These are phyloP conservation scores for Parazoanthus atlanticus DNA, from an alignment of 92 coral and sea anemone species.

Conservation along the genomic window DNA sequence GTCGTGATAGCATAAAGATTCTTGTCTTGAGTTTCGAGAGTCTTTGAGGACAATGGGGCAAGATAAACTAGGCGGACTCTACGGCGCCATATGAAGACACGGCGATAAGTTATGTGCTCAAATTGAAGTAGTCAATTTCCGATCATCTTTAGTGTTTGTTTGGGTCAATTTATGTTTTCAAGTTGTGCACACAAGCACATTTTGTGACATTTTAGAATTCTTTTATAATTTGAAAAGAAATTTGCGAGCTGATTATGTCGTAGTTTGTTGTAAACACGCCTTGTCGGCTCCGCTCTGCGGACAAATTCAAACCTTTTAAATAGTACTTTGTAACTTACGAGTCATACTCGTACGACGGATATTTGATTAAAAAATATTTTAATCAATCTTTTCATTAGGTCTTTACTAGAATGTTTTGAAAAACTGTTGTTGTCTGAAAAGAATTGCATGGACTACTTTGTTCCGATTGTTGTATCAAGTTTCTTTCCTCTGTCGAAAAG, in stretches of 20 bases:
- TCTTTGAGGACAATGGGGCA: constrained; percentile 21
- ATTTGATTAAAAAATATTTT: not conserved
- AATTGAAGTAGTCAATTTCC: constrained; percentile 41
- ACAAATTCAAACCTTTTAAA: not conserved
- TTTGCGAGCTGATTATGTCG: not conserved
- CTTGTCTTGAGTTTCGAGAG: constrained; percentile 41
- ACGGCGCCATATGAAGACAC: constrained; percentile 28
- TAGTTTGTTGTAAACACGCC: not conserved
- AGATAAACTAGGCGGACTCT: constrained; percentile 31
- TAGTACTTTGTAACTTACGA: not conserved
- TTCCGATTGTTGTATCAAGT: constrained; percentile 38
- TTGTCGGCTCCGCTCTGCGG: not conserved
- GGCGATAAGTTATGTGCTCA: constrained; percentile 40
- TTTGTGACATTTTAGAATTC: constrained; percentile 30
- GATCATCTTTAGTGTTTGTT: constrained; percentile 39
- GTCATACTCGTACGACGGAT: not conserved
- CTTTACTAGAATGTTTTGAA: not conserved
- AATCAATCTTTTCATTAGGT: not conserved
- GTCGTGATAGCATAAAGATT: constrained; percentile 38
- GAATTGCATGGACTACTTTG: not conserved
- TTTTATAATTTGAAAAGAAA: not conserved
- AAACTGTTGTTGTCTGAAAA: not conserved
- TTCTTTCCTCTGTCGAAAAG: constrained; percentile 20
- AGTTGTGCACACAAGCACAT: constrained; percentile 31
- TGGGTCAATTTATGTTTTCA: constrained; percentile 21